Evolutionary conservation across 2,888 invertebrate genomes (phyloP).

Genomic region (Sminthurinus aureus): DNA sequence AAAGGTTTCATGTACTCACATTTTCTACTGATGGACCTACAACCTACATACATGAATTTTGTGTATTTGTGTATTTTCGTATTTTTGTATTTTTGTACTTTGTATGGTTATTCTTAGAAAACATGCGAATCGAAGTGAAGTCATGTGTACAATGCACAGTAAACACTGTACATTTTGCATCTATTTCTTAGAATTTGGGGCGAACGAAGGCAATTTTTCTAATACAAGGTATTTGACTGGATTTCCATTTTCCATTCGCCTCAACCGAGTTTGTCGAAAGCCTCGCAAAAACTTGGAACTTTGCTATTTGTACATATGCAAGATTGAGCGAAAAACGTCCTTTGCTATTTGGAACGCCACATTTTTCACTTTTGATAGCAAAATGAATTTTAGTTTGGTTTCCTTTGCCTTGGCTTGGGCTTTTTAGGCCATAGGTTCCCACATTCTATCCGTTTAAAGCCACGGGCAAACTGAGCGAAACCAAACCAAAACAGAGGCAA

Average conservation of each 20-base stretch:
- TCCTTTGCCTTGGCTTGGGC: conserved; percentile 28
- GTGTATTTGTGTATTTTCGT: not conserved
- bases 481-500: not conserved
- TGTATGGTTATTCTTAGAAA: not conserved
- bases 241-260: no score
- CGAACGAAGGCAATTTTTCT: conserved; percentile 16
- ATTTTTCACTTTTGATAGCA: conserved; percentile 59
- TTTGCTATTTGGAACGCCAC: conserved; percentile 57
- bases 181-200: not conserved
- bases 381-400: conserved; percentile 57
- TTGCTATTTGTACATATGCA: conserved; percentile 58
- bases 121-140: no score
- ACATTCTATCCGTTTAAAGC: not conserved
- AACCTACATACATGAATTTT: not conserved
- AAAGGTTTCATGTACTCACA: not conserved
- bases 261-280: no score
- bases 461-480: conserved; percentile 6
- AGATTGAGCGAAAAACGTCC: conserved; percentile 59
- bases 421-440: not conserved
- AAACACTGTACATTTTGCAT: not conserved
- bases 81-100: no score
- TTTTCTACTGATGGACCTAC: not conserved
- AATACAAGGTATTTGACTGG: conserved; percentile 19
- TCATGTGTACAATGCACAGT: not conserved
- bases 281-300: conserved; percentile 59